Percentiles rank a stretch among this genome's conserved stretches.
These are phyloP conservation scores for Parelbella ahira DNA, from an alignment of 2,888 invertebrate genomes.

Conservation along the genomic window DNA sequence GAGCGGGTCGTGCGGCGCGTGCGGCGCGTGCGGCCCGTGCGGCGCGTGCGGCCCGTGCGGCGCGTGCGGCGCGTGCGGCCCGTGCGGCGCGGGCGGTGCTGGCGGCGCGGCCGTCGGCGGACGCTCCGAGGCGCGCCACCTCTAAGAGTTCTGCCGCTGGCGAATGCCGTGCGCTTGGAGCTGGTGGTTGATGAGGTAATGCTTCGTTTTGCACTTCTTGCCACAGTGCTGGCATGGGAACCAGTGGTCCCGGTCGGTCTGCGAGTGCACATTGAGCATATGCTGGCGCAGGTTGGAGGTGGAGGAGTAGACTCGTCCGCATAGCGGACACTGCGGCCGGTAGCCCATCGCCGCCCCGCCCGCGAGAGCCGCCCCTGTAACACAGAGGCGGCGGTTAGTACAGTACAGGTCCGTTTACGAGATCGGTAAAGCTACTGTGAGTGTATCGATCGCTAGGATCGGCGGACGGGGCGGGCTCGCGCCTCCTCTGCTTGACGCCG, in stretches of 20 bases:
- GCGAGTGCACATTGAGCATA: slow-evolving; percentile 87
- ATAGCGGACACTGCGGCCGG: slow-evolving; percentile 85
- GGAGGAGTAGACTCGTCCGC: slow-evolving; percentile 86
- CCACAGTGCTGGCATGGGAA: slow-evolving; percentile 87
- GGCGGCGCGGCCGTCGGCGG: slow-evolving; percentile 42
- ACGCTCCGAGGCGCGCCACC: slow-evolving; percentile 62
- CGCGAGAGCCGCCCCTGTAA: slow-evolving; percentile 83
- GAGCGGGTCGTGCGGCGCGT: too few relatives aligned
- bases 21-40: too few relatives aligned
- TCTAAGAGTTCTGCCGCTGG: slow-evolving; percentile 83
- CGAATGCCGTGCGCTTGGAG: slow-evolving; percentile 87
- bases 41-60: too few relatives aligned
- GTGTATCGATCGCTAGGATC: slow-evolving; percentile 49
- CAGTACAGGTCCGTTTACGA: slow-evolving; percentile 41
- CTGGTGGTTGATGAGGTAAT: slow-evolving; percentile 88
- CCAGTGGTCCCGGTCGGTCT: slow-evolving; percentile 85
- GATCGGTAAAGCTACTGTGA: slow-evolving; percentile 63
- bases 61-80: too few relatives aligned
- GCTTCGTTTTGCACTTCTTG: slow-evolving; percentile 88
- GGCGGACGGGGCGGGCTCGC: slow-evolving; percentile 60
- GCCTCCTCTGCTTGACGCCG: slow-evolving; percentile 82
- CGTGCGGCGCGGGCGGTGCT: slow-evolving; percentile 40
- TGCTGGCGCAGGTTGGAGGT: slow-evolving; percentile 88
- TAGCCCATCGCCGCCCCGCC: slow-evolving; percentile 77
- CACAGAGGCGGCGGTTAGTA: slow-evolving; percentile 83